Base-by-base conservation (phyloP, 2,888 invertebrate genomes). In the Mayetiola destructor region DNA sequence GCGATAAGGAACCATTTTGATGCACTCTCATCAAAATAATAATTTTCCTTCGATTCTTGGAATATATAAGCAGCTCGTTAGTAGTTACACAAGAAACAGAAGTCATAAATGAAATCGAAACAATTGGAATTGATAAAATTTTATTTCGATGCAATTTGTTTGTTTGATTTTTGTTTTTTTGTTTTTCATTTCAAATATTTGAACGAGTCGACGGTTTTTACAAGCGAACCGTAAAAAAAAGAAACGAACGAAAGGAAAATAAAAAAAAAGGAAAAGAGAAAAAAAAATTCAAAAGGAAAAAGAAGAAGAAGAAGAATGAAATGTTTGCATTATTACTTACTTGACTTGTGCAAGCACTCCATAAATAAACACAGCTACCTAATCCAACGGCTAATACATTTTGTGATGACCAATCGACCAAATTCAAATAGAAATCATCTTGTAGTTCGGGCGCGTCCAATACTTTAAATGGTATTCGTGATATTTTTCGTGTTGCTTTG, bases 301-400 rank as follows among this genome's bases (percentile, higher is more conserved):
- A 12, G 20, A 52, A 56, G 21, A 56, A 30, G 20, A 55, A 36
- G 10, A 32, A n/a, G 10, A 42, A 16, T 2, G 30, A 39, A 39
- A 3, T 39, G 18, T 39, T 18, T 12, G 8, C 16, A 10, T 6
- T 37, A 5, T 14, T 59, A 64, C 71, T 67, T 62, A 82, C 82
- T 80, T 97, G 95, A 71, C 95, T 95, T 60, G 96, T 99, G 69
- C 93, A 94, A 10, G 99, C 99, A 66, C 94, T 96, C 99, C 99
- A 99, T 59, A 99, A 75, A 71, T 99, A 99, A 0, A 99, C 99
- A 70, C 96, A 96, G 66, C 92, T 92, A 32, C 95, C 95, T 20
- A 99, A 77, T 0, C 97, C 99, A 3, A 99, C 99, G 69, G 95
- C 94, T 60, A 99, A 81, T 35, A 99, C 93, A 73, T 99, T 99